Evolutionary conservation across 2,113 vertebrate species (phyloP).

Genomic region (Motacilla alba): DNA sequence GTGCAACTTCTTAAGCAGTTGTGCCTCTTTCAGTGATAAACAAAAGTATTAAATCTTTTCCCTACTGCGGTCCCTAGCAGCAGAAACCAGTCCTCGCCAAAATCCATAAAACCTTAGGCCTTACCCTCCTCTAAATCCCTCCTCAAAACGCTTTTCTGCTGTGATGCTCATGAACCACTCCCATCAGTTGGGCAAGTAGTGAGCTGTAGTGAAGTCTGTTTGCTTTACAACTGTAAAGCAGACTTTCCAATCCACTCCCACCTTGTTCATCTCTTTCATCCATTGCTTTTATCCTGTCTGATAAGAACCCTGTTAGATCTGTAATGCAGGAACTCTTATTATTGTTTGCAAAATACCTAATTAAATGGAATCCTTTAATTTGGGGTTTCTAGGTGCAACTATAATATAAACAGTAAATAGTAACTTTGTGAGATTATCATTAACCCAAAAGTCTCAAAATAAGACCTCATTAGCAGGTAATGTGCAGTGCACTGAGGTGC

Average conservation of each 20-base stretch:
- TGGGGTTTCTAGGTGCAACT: neutral
- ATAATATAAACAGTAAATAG: constrained; percentile 2
- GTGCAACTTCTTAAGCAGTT: neutral
- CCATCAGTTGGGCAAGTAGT: constrained; percentile 21
- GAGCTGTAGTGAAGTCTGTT: constrained; percentile 28
- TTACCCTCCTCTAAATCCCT: constrained; percentile 15
- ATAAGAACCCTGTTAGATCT: neutral
- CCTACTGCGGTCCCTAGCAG: neutral
- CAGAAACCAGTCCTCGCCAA: neutral
- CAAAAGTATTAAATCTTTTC: neutral
- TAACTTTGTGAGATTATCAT: neutral
- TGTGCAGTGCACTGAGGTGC: neutral
- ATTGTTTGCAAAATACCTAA: constrained; percentile 26
- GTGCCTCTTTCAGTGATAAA: neutral
- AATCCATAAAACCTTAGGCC: neutral
- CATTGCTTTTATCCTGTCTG: neutral
- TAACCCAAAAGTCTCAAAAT: neutral
- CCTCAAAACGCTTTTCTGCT: neutral
- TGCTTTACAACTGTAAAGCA: constrained; percentile 19
- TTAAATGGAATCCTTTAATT: neutral
- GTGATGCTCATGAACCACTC: neutral
- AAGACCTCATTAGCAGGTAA: neutral
- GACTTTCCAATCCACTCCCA: neutral
- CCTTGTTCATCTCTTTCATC: constrained; percentile 3
- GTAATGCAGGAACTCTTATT: neutral